Percentiles rank a stretch among this genome's conserved stretches.
Evolutionary conservation across 2,888 invertebrate species (phyloP).

Genomic region (Helleia helle): DNA sequence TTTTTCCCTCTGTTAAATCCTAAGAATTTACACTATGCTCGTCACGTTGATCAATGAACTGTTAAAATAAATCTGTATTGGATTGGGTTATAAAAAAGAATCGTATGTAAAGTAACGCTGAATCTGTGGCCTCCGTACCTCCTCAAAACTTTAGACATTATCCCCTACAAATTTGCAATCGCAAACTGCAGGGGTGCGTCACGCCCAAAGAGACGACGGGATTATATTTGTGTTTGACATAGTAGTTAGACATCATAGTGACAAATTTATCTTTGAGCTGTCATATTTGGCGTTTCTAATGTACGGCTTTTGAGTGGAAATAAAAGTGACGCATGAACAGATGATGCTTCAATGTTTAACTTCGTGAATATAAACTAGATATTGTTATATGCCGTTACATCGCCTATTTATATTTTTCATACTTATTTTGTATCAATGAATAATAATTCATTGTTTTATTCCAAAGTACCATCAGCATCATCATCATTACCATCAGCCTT

Average conservation of each 20-base stretch:
- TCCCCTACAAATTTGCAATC: slow-evolving; percentile 62
- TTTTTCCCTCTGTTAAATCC: too few species aligned
- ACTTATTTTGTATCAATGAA: too few species aligned
- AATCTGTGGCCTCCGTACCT: slow-evolving; percentile 30
- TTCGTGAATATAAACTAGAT: neutral
- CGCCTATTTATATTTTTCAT: too few species aligned
- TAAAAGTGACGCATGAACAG: neutral
- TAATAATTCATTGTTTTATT: too few species aligned
- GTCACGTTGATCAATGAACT: too few species aligned
- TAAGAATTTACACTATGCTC: too few species aligned
- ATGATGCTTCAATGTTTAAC: too few species aligned
- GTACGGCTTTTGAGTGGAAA: slow-evolving; percentile 19
- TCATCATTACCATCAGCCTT: too few species aligned
- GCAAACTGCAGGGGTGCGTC: slow-evolving; percentile 56
- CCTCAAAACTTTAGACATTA: slow-evolving; percentile 21
- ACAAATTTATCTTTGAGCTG: slow-evolving; percentile 67
- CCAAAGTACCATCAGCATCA: too few species aligned
- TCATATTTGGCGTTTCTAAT: slow-evolving; percentile 49
- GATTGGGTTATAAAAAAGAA: neutral
- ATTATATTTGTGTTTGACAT: slow-evolving; percentile 72
- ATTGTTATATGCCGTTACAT: too few species aligned
- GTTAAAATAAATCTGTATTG: too few species aligned
- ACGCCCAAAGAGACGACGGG: slow-evolving; percentile 68
- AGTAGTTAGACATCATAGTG: slow-evolving; percentile 74
- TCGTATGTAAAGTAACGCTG: neutral